These are phyloP conservation scores for Nymphalis c-album DNA, from an alignment of 2,888 invertebrate genomes.

Conservation along the genomic window DNA sequence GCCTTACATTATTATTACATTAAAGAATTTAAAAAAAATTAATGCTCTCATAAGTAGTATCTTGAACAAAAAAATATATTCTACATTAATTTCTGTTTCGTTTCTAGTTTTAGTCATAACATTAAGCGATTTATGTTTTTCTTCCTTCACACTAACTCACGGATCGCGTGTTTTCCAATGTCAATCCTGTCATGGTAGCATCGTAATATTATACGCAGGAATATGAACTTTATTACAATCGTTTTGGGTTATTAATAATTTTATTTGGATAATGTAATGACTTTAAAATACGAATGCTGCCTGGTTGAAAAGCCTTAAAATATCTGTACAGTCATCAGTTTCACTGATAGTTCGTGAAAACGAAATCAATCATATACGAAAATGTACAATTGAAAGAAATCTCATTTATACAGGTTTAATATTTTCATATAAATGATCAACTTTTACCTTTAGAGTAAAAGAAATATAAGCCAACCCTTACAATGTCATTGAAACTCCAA, in stretches of 20 bases:
- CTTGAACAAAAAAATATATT: conserved; percentile 8
- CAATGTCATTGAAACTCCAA: too few relatives aligned
- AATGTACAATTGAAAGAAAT: too few relatives aligned
- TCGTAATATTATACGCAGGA: conserved; percentile 6
- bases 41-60: conserved; percentile 7
- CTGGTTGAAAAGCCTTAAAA: conserved; percentile 5
- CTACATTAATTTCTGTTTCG: conserved; percentile 19
- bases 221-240: conserved; percentile 13
- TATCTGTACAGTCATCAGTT: not conserved
- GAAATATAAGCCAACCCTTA: too few relatives aligned
- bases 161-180: conserved; percentile 29
- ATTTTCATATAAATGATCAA: too few relatives aligned
- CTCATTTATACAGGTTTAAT: too few relatives aligned
- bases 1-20: too few relatives aligned
- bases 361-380: too few relatives aligned
- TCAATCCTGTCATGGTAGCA: conserved; percentile 25
- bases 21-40: not conserved
- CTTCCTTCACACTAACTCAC: conserved; percentile 27
- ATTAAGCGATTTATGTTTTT: conserved; percentile 25
- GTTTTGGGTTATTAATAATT: conserved; percentile 20
- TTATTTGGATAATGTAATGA: not conserved
- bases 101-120: conserved; percentile 16
- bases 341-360: not conserved
- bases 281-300: conserved; percentile 10
- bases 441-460: too few relatives aligned